These are phyloP conservation scores for Penaeus vannamei DNA, from an alignment of 1,140 invertebrate species.

Conservation along the genomic window DNA sequence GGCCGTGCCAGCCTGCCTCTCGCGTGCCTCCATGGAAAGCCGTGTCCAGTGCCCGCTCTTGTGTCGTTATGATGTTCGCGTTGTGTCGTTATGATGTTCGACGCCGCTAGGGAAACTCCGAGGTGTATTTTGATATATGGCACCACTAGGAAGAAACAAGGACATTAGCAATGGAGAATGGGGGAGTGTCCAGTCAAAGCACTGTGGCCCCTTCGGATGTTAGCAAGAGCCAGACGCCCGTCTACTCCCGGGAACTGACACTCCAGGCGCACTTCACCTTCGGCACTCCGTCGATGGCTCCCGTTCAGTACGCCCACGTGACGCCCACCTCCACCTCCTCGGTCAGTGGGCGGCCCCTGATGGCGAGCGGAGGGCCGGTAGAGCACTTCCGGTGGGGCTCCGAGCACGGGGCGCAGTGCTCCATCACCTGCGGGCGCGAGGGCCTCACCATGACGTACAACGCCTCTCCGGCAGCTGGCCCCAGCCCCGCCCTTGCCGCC, in stretches of 20 bases:
- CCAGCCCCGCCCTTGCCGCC: not conserved
- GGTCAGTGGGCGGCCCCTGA: not conserved
- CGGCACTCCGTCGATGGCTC: conserved; percentile 36
- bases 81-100: no score
- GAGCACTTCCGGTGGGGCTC: conserved; percentile 54
- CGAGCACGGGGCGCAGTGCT: conserved; percentile 41
- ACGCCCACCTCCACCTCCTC: conserved; percentile 48
- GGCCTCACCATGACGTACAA: conserved; percentile 59
- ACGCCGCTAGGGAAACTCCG: no score
- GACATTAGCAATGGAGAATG: conserved; percentile 48
- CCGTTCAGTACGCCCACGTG: conserved; percentile 50
- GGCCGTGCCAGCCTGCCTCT: no score
- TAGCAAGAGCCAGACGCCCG: conserved; percentile 23
- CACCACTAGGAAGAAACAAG: not conserved
- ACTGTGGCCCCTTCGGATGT: not conserved
- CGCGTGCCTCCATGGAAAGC: no score
- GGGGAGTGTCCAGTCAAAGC: not conserved
- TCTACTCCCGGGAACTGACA: conserved; percentile 57
- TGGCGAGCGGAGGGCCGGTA: conserved; percentile 8
- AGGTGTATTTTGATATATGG: not conserved
- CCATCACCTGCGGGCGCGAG: conserved; percentile 52
- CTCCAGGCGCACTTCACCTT: conserved; percentile 61
- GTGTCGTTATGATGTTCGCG: no score
- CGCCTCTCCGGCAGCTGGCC: not conserved
- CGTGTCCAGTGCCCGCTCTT: no score